Evolutionary conservation across 1,140 invertebrate genomes (phyloP), one percentile per base, ranked within the genome.

Genomic region (Hylaeus volcanicus): DNA sequence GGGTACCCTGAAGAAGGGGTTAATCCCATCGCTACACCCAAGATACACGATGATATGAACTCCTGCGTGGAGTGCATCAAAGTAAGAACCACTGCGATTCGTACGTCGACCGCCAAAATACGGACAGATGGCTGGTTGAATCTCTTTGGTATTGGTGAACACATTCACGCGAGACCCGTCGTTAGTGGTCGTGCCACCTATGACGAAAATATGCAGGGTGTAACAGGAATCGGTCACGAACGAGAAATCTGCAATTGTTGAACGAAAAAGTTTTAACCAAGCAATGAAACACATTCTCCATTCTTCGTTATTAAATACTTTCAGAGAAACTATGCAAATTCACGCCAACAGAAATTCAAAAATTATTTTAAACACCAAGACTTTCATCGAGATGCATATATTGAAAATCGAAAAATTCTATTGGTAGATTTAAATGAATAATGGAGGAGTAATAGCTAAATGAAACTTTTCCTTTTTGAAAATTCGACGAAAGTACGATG

Each of bases 71-170:
- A 89, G 84, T 89, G 86, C 86, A 89, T 90, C 87, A 90, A 91
- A 89, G 84, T 90, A 92, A 90, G 90, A 91, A 91, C 90, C 89
- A 90, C 89, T 90, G 88, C 74, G 63, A 87, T 82, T 89, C 75
- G 85, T 86, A 84, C 53, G 64, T 72, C 71, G 81, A 79, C 74
- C 53, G 70, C 43, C 65, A 76, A 88, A 86, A 85, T 86, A 86
- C 77, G 84, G 85, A 89, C 88, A 89, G 88, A 89, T 89, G 88
- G 88, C 85, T 79, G 70, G 75, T 79, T 87, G 74, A 66, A 71
- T 77, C 79, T 61, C 63, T 70, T 76, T 53, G n/a, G 68, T 79
- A 56, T 81, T 84, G 80, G 74, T 86, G 79, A 74, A 76, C 69
- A 55, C 37, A 55, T 56, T 39, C 43, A 56, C 84, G 75, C 69